These are phyloP conservation scores for Herminia tarsipennalis DNA, from an alignment of 2,888 invertebrate species.

Conservation along the genomic window DNA sequence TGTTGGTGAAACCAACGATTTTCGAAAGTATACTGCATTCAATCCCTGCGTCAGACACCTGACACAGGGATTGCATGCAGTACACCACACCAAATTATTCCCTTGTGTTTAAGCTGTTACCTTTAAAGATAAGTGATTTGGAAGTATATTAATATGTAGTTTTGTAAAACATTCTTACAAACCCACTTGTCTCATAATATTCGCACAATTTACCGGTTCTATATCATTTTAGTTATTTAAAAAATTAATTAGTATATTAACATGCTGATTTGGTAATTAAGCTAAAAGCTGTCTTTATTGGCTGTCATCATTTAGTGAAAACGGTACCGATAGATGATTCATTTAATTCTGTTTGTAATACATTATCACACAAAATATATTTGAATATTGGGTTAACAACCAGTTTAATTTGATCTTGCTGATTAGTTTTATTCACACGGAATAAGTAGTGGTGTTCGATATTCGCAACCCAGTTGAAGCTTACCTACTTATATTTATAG, in stretches of 20 bases:
- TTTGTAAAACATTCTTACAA: background rate
- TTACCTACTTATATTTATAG: background rate
- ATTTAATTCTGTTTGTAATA: slow-evolving; percentile 15
- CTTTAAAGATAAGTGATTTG: no score
- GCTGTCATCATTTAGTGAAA: slow-evolving; percentile 14
- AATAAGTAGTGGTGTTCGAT: background rate
- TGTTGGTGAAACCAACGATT: no score
- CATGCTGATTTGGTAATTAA: slow-evolving; percentile 21
- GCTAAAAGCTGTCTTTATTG: slow-evolving; percentile 28
- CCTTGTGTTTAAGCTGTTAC: no score
- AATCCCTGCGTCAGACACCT: no score
- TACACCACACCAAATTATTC: no score
- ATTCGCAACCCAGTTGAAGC: background rate
- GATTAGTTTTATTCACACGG: slow-evolving; percentile 8
- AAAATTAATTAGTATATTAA: slow-evolving; percentile 32
- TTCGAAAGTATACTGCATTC: no score
- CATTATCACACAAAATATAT: slow-evolving; percentile 11
- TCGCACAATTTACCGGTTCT: slow-evolving; percentile 7
- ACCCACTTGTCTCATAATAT: background rate
- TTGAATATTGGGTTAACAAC: slow-evolving; percentile 5
- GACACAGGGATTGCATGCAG: no score
- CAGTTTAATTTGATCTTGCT: background rate
- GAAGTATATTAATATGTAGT: background rate
- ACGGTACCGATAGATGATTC: slow-evolving; percentile 14
- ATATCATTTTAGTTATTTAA: slow-evolving; percentile 3